Evolutionary conservation across 2,888 invertebrate genomes (phyloP).

Genomic region (Petrolisthes cinctipes): DNA sequence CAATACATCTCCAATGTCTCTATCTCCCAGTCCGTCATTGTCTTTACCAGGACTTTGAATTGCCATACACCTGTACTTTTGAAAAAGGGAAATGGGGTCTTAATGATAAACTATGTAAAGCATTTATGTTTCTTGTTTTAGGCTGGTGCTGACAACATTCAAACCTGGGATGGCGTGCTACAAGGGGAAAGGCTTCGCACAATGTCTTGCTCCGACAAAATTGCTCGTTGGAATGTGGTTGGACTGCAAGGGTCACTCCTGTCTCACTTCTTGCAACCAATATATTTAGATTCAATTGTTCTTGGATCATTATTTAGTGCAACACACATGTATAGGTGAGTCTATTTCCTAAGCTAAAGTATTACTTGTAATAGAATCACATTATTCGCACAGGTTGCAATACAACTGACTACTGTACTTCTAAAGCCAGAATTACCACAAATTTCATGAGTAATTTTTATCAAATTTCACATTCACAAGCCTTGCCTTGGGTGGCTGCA

Average conservation of each 20-base stretch:
- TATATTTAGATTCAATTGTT: conserved; percentile 86
- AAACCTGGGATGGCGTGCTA: conserved; percentile 95
- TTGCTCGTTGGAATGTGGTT: conserved; percentile 94
- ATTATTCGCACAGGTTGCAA: too few species aligned
- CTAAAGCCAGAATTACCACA: too few species aligned
- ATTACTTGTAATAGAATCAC: too few species aligned
- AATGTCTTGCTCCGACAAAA: conserved; percentile 98
- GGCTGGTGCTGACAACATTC: conserved; percentile 76
- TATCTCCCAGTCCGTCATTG: too few species aligned
- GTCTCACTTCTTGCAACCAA: conserved; percentile 86
- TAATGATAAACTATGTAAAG: neutral
- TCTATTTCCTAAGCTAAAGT: neutral
- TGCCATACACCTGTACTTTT: too few species aligned
- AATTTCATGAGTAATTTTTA: too few species aligned
- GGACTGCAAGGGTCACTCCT: conserved; percentile 93
- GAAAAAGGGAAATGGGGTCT: neutral
- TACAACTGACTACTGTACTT: too few species aligned
- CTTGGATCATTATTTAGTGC: conserved; percentile 69
- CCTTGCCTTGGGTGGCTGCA: too few species aligned
- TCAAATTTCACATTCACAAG: too few species aligned
- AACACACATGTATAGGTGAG: conserved; percentile 66
- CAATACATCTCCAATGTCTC: too few species aligned
- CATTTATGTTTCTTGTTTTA: conserved; percentile 32
- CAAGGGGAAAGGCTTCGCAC: conserved; percentile 81
- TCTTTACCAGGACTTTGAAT: too few species aligned